These are phyloP conservation scores for Monochamus alternatus DNA, from an alignment of 2,888 invertebrate species.

Conservation along the genomic window DNA sequence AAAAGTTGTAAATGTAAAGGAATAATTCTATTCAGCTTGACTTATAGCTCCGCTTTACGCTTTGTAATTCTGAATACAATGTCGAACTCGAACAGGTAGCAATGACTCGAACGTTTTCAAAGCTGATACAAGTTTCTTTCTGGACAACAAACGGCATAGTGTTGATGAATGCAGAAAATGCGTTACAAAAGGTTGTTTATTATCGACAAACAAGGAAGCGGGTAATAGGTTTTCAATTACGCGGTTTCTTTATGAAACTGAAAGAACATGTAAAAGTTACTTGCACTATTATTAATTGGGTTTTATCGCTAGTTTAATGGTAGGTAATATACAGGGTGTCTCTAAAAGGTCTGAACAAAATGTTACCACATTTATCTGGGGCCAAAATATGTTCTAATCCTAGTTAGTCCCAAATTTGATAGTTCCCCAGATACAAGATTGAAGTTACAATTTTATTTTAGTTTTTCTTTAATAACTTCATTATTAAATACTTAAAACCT, in stretches of 20 bases:
- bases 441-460: too few species aligned
- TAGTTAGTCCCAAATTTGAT: too few species aligned
- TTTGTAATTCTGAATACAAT: slow-evolving; percentile 36
- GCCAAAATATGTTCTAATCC: too few species aligned
- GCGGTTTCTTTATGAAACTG: too few species aligned
- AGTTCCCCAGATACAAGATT: too few species aligned
- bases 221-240: too few species aligned
- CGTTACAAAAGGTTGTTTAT: slow-evolving; percentile 19
- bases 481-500: too few species aligned
- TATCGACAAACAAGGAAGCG: neutral
- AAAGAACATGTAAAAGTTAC: neutral
- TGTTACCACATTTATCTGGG: too few species aligned
- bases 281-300: neutral
- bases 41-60: slow-evolving; percentile 39
- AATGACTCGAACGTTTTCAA: slow-evolving; percentile 39
- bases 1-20: slow-evolving; percentile 22
- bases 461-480: too few species aligned
- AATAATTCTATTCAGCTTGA: slow-evolving; percentile 36
- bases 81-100: slow-evolving; percentile 49
- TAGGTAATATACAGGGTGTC: too few species aligned
- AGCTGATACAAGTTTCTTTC: slow-evolving; percentile 37
- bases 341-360: too few species aligned
- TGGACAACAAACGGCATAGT: slow-evolving; percentile 5
- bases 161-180: slow-evolving; percentile 7
- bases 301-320: too few species aligned